Percentiles rank a stretch among this genome's conserved stretches.
These are phyloP conservation scores for Ruditapes philippinarum DNA, from an alignment of 1,140 invertebrate species.

Conservation along the genomic window DNA sequence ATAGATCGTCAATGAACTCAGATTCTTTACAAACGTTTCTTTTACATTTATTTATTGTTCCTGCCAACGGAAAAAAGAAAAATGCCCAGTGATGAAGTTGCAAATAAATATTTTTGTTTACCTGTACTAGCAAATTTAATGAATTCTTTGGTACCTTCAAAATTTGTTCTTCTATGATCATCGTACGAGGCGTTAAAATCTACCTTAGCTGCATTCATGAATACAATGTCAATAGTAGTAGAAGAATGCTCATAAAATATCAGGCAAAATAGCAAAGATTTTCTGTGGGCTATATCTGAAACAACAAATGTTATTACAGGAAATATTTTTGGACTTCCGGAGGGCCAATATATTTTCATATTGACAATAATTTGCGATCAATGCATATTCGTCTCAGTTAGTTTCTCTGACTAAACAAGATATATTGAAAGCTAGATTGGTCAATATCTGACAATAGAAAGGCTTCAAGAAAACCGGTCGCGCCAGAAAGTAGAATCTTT, in stretches of 20 bases:
- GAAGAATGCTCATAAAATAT: constrained; percentile 72
- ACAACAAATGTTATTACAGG: constrained; percentile 73
- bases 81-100: constrained; percentile 74
- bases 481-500: constrained; percentile 77
- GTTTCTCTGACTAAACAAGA: constrained; percentile 77
- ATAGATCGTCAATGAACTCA: constrained; percentile 72
- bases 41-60: neutral
- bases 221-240: constrained; percentile 72
- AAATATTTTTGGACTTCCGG: constrained; percentile 71
- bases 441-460: constrained; percentile 74
- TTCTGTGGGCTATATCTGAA: constrained; percentile 72
- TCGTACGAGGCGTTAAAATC: constrained; percentile 77
- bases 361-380: constrained; percentile 72
- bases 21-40: constrained; percentile 62
- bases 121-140: constrained; percentile 73
- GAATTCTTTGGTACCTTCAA: constrained; percentile 75
- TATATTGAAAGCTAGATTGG: constrained; percentile 73
- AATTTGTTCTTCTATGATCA: constrained; percentile 75
- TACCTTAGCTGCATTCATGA: constrained; percentile 78
- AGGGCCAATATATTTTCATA: constrained; percentile 72
- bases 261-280: constrained; percentile 73
- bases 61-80: constrained; percentile 75
- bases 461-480: constrained; percentile 77
- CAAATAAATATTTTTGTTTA: constrained; percentile 73
- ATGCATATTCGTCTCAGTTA: constrained; percentile 70